Conservation (phyloP, 2,797 vertebrate genomes). For the Myripristis jacobus region DNA sequence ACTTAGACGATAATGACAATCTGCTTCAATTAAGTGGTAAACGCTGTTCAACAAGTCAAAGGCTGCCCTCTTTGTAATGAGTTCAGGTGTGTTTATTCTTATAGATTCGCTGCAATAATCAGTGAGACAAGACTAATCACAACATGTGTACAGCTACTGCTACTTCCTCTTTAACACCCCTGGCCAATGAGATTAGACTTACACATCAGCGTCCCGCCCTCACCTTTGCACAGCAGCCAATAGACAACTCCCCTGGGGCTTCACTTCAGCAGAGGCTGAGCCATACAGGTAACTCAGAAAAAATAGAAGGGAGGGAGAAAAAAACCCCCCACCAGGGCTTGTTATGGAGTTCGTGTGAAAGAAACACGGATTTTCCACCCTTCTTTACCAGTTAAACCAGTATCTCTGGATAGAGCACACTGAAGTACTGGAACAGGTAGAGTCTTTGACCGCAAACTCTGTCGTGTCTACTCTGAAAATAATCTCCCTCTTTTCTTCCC, state of each 20-base stretch:
- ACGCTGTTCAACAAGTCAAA: no score
- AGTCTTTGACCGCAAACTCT: conserved; percentile 84
- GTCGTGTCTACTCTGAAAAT: conserved; percentile 80
- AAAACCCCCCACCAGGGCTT: conserved; percentile 80
- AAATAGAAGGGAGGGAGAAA: conserved; percentile 58
- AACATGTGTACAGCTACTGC: neutral
- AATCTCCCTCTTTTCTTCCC: conserved; percentile 76
- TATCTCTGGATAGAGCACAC: conserved; percentile 87
- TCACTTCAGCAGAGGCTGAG: conserved; percentile 82
- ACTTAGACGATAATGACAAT: no score
- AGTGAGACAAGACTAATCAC: no score
- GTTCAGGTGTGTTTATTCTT: no score
- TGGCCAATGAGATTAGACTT: conserved; percentile 80
- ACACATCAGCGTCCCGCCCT: conserved; percentile 83
- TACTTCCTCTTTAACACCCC: conserved; percentile 71
- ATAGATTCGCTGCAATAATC: no score
- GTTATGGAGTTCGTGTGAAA: conserved; percentile 91
- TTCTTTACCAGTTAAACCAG: conserved; percentile 88
- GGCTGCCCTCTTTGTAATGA: no score
- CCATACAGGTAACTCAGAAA: conserved; percentile 90
- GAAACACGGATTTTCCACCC: conserved; percentile 86
- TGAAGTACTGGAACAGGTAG: conserved; percentile 90
- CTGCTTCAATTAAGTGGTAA: no score
- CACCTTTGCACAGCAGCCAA: conserved; percentile 90
- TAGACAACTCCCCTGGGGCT: conserved; percentile 71